A percentile compares a stretch with the other conserved stretches of the same genome.
phyloP scores from a whole-genome alignment of 2,888 invertebrate genomes.

The Parthenolecanium corni region DNA sequence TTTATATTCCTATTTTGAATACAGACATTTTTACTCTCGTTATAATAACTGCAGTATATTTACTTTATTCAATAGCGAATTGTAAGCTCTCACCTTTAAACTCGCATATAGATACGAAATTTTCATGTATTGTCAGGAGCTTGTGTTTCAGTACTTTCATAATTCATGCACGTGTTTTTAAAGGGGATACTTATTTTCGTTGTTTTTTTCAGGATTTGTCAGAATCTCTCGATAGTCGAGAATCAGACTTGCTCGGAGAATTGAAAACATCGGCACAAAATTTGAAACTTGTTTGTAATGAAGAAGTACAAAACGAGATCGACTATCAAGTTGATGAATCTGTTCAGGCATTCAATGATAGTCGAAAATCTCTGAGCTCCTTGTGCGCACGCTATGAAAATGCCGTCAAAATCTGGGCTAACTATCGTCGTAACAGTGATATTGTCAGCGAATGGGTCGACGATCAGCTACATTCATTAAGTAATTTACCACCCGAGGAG shows the following conservation, averaged over 20 bases:
- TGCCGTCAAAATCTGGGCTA: constrained; percentile 69
- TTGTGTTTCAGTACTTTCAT: too few relatives aligned
- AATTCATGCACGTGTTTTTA: too few relatives aligned
- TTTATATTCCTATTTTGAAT: too few relatives aligned
- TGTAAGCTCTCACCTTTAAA: too few relatives aligned
- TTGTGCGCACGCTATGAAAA: constrained; percentile 67
- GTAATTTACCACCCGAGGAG: constrained; percentile 58
- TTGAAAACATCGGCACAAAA: constrained; percentile 59
- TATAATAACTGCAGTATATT: too few relatives aligned
- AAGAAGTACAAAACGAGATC: constrained; percentile 59
- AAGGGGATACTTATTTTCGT: too few relatives aligned
- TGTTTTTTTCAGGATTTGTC: constrained; percentile 70
- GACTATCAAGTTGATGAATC: constrained; percentile 66
- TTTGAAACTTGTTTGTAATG: constrained; percentile 40
- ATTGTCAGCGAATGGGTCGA: constrained; percentile 64
- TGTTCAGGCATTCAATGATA: constrained; percentile 65
- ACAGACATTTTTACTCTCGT: too few relatives aligned
- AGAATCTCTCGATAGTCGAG: constrained; percentile 61
- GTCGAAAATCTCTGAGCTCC: constrained; percentile 48
- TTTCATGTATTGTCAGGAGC: too few relatives aligned
- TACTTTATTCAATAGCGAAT: too few relatives aligned
- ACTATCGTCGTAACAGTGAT: constrained; percentile 66
- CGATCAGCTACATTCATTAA: constrained; percentile 59
- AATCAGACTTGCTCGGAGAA: constrained; percentile 55
- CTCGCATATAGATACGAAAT: too few relatives aligned